Evolutionary conservation across 2,797 vertebrate species (phyloP), one percentile per base, ranked within the genome.

Genomic region (Nannoperca australis): DNA sequence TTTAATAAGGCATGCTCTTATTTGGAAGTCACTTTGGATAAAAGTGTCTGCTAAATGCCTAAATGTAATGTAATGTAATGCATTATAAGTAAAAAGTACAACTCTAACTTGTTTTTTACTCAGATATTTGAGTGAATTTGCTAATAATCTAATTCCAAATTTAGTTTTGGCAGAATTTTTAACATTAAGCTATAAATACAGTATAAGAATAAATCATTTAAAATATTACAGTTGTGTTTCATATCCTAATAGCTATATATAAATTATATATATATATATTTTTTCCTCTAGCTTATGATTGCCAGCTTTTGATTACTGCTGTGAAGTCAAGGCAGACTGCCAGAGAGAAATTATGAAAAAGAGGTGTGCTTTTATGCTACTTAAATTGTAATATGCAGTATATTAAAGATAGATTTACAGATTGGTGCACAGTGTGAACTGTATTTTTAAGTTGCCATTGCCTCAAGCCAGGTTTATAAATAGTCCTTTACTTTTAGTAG

Each of bases 391-490:
- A n/a, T 65, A 27, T n/a, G 30, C 44, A 78, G n/a, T 53, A 1
- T 70, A 56, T 54, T 36, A 45, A 36, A 40, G 24, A 72, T 74
- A 18, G 38, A n/a, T 66, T 38, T 9, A 32, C 20, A 64, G 61
- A 34, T 73, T 44, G 74, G 18, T 71, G 49, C 65, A 36, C 53
- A 76, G 47, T 61, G 53, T 78, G 45, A 82, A 30, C 55, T 61
- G n/a, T 27, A 54, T 76, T 70, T 58, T 70, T 76, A 71, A 55
- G 71, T 32, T 64, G 62, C 10, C 10, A 51, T 60, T 22, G 63
- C 60, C n/a, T 40, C 8, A 4, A 60, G 32, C 27, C 59, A 64
- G 63, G 55, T 61, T 73, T 79, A 70, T 73, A 73, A 84, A 82
- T 79, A 84, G 56, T 15, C 18, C 47, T 63, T 76, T 44, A 59